phyloP scores from a whole-genome alignment of 2,113 vertebrate species.

The Hassar affinis region DNA sequence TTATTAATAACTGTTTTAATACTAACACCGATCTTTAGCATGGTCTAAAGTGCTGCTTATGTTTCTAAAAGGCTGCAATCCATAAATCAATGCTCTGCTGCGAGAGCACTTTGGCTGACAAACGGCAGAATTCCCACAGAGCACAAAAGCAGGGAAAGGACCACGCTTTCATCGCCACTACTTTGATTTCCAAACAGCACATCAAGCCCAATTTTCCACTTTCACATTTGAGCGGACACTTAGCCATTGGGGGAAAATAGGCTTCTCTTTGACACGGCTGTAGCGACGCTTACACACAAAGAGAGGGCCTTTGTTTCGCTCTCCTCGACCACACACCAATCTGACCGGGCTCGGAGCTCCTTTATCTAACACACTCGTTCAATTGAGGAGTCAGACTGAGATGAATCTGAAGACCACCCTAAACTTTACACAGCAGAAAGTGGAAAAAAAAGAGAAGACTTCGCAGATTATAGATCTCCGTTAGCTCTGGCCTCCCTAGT shows the following conservation, averaged over 20 bases:
- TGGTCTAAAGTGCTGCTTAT: constrained; percentile 17
- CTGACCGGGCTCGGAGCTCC: neutral
- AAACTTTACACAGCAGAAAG: neutral
- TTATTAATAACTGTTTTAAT: constrained; percentile 9
- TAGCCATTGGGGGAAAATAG: constrained; percentile 38
- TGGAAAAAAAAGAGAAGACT: constrained; percentile 2
- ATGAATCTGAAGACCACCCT: constrained; percentile 23
- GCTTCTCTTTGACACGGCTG: constrained; percentile 38
- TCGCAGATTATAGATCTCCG: neutral
- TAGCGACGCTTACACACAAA: constrained; percentile 24
- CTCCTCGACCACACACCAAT: constrained; percentile 23
- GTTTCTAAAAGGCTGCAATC: constrained; percentile 39
- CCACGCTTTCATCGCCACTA: constrained; percentile 32
- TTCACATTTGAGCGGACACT: constrained; percentile 53
- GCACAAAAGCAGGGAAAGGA: constrained; percentile 25
- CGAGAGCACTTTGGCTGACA: constrained; percentile 40
- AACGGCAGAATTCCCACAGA: constrained; percentile 43
- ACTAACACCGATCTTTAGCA: neutral
- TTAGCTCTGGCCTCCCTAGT: neutral
- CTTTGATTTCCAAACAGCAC: constrained; percentile 56
- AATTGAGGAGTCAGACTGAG: constrained; percentile 7
- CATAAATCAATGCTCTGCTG: constrained; percentile 41
- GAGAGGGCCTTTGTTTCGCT: constrained; percentile 2
- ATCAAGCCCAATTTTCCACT: constrained; percentile 56
- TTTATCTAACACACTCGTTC: constrained; percentile 29